Conservation (phyloP, 2,797 vertebrate species). For the Octomys mimax region DNA sequence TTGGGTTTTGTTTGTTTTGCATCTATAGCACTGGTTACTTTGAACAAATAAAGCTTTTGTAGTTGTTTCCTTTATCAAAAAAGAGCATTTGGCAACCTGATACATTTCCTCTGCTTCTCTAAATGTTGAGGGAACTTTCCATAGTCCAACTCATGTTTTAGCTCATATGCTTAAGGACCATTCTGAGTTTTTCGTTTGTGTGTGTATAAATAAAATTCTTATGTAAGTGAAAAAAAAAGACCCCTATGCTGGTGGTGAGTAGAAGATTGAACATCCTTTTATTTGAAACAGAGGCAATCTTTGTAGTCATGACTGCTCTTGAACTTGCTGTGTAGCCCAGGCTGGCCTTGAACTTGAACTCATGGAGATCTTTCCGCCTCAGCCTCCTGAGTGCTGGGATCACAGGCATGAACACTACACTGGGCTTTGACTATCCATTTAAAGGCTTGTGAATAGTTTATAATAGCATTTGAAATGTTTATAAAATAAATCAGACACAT, state of each 20-base stretch:
- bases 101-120: no score
- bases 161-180: no score
- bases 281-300: background rate
- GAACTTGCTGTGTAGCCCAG: background rate
- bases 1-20: no score
- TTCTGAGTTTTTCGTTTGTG: no score
- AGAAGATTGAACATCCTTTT: background rate
- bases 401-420: background rate
- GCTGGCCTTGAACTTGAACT: background rate
- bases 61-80: no score
- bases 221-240: background rate
- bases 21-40: no score
- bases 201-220: no score
- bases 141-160: no score
- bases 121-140: no score
- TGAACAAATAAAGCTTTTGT: no score
- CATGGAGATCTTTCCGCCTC: background rate
- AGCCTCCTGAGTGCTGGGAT: background rate
- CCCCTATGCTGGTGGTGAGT: background rate
- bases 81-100: no score
- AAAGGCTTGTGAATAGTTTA: constrained; percentile 41
- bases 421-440: background rate
- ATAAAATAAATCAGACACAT: background rate
- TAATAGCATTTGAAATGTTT: constrained; percentile 44
- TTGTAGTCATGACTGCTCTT: background rate